Evolutionary conservation across 2,888 invertebrate species (phyloP).

Genomic region (Keiferia lycopersicella): DNA sequence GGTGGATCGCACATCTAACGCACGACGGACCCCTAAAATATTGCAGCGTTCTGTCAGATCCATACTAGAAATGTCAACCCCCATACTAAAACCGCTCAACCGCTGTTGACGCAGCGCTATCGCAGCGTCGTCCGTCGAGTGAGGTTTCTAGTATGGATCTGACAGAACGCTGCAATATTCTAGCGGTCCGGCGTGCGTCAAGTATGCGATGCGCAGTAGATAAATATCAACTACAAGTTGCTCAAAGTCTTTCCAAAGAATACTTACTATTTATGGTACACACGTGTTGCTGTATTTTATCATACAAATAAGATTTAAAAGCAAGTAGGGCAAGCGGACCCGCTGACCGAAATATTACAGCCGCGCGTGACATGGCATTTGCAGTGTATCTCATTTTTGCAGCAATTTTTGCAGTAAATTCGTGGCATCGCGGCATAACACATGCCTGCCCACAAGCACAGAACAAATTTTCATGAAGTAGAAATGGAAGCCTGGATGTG

Average conservation of each 20-base stretch:
- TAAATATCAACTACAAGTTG: neutral
- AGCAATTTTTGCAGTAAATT: conserved; percentile 24
- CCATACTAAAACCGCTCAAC: no score
- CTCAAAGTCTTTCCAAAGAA: neutral
- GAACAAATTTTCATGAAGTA: neutral
- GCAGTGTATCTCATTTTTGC: conserved; percentile 29
- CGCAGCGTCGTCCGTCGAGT: no score
- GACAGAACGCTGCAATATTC: no score
- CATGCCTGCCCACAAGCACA: neutral
- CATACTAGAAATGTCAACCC: no score
- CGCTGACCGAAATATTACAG: conserved; percentile 26
- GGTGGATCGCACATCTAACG: no score
- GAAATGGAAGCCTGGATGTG: neutral
- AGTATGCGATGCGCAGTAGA: no score
- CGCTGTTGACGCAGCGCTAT: no score
- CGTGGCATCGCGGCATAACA: conserved; percentile 13
- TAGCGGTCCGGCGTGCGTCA: no score
- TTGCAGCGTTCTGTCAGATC: no score
- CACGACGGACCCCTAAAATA: no score
- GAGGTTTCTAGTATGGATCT: no score
- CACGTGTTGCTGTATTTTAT: neutral
- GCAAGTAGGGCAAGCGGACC: conserved; percentile 18
- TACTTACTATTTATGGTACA: no score
- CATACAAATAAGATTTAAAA: conserved; percentile 24
- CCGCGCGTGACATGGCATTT: conserved; percentile 27